Evolutionary conservation across 2,888 invertebrate genomes (phyloP), one percentile per base, ranked within the genome.

Genomic region (Chrysodeixis includens): DNA sequence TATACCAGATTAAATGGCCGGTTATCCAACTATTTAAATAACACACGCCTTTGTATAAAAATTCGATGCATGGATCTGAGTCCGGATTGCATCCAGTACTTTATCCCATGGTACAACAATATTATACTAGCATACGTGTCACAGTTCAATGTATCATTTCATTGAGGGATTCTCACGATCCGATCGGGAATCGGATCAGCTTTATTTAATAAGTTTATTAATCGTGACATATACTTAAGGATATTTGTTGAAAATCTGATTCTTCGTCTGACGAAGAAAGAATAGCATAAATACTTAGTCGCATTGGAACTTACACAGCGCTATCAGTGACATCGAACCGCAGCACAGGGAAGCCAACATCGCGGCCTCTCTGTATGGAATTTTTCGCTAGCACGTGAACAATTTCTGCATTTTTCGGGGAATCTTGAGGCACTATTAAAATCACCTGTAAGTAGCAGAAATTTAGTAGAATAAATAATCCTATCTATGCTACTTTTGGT

Each of bases 251-350:
- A 32, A 35, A 14, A 35, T 35, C 35, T n/a, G 14, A n/a, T 40
- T n/a, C 4, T 5, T 40, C 1, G 40, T 4, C n/a, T 6, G 7
- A 40, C n/a, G 6, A 40, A n/a, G n/a, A 40, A n/a, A 5, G 1
- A 40, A 40, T 5, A 40, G n/a, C 14, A n/a, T n/a, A n/a, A n/a
- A n/a, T 40, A n/a, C 6, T n/a, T 35, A 12, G 35, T 35, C n/a
- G n/a, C n/a, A n/a, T 6, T 40, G 40, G 30, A 69, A 88, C 93
- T 89, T 52, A 94, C 94, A 91, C 78, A 14, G 67, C 68, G 5
- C 85, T 79, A 58, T 83, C 87, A 35, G 88, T 88, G 30, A 92
- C 92, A 69, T 95, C 94, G 56, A 95, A 94, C 14, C 94, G 86
- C 18, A 95, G 67, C 4, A 95, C 76, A 6, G 89, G 86, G 54